Conservation (phyloP, 2,797 vertebrate species). For the Toxotes lorentzi region DNA sequence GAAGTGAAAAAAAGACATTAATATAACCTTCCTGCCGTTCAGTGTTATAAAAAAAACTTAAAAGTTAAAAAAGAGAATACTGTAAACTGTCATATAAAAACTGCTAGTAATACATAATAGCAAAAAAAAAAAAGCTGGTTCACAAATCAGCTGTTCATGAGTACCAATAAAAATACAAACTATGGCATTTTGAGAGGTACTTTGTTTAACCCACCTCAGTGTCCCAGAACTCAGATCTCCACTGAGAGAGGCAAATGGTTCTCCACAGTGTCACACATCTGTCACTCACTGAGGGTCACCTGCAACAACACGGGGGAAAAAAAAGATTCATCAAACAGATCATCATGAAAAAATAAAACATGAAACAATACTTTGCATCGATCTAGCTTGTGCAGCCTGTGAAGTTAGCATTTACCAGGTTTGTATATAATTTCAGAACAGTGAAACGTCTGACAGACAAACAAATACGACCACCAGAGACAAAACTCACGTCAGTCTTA, state of each 20-base stretch:
- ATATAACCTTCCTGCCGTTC: too few relatives aligned
- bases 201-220: constrained; percentile 80
- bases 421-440: too few relatives aligned
- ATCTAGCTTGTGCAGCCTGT: too few relatives aligned
- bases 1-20: not conserved
- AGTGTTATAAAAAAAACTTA: not conserved
- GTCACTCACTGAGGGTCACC: constrained; percentile 85
- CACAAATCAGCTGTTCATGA: not conserved
- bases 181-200: not conserved
- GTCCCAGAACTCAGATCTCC: constrained; percentile 90
- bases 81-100: too few relatives aligned
- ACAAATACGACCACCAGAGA: too few relatives aligned
- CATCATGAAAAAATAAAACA: not conserved
- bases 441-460: too few relatives aligned
- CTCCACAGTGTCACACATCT: constrained; percentile 90
- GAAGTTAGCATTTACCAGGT: too few relatives aligned
- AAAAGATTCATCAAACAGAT: constrained; percentile 1
- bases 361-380: too few relatives aligned
- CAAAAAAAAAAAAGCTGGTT: not conserved
- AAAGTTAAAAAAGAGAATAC: not conserved
- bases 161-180: not conserved
- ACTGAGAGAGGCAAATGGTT: constrained; percentile 84
- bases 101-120: too few relatives aligned
- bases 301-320: constrained; percentile 60
- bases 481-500: not conserved